phyloP scores from a whole-genome alignment of 2,797 vertebrate species.

The Microcaecilia unicolor region DNA sequence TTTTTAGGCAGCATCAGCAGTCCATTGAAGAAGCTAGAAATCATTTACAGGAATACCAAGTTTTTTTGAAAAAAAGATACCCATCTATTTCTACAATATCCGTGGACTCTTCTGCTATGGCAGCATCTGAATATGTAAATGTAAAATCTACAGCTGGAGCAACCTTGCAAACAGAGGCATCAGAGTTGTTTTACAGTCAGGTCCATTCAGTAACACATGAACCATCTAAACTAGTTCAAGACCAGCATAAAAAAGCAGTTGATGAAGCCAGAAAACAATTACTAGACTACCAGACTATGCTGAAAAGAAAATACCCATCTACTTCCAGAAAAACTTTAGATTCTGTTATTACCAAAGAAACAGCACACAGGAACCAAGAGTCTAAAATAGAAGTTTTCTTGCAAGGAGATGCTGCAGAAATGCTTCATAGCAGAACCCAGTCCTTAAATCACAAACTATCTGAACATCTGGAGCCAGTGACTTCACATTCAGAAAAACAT shows the following conservation, averaged over 20 bases:
- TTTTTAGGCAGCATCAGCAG: constrained; percentile 63
- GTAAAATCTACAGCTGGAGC: background rate
- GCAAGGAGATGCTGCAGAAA: too few relatives aligned
- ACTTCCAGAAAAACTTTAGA: too few relatives aligned
- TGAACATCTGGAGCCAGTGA: fast-evolving
- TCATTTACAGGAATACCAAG: constrained; percentile 74
- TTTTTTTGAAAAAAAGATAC: constrained; percentile 53
- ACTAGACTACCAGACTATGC: too few relatives aligned
- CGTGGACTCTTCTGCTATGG: background rate
- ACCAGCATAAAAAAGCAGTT: too few relatives aligned
- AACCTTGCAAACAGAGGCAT: background rate
- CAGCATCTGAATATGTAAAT: background rate
- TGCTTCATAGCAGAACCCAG: too few relatives aligned
- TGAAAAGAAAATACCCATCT: too few relatives aligned
- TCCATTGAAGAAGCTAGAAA: constrained; percentile 64
- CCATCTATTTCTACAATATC: constrained; percentile 15
- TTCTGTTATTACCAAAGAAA: too few relatives aligned
- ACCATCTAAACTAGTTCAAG: background rate
- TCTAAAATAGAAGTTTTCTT: too few relatives aligned
- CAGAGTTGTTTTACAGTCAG: background rate
- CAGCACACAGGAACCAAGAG: too few relatives aligned
- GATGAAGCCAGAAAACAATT: too few relatives aligned
- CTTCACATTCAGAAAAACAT: background rate
- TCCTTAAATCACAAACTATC: too few relatives aligned
- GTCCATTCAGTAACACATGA: fast-evolving